Conservation (phyloP, 2,113 vertebrate species). For the Vimba vimba region DNA sequence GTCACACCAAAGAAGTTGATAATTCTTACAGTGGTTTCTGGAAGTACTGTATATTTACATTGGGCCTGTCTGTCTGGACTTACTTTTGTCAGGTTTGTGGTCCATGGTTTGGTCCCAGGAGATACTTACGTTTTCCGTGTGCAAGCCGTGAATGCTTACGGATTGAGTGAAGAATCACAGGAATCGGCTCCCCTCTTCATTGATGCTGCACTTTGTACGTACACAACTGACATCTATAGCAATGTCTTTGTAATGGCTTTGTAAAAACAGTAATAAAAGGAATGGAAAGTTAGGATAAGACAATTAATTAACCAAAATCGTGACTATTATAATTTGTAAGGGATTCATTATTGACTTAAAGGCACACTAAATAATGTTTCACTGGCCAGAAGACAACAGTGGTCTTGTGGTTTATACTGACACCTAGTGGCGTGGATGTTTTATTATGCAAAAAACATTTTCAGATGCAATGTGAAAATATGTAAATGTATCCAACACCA, state of each 20-base stretch:
- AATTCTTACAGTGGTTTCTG: background rate
- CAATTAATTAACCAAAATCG: background rate
- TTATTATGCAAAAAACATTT: background rate
- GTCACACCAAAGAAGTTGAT: background rate
- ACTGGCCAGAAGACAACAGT: background rate
- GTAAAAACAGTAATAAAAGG: background rate
- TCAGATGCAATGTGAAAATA: background rate
- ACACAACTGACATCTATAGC: background rate
- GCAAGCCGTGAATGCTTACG: slow-evolving; percentile 89
- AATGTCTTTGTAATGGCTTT: background rate
- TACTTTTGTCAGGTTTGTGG: slow-evolving; percentile 85
- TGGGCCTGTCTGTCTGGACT: background rate
- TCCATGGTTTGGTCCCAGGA: slow-evolving; percentile 88
- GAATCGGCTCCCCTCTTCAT: slow-evolving; percentile 87
- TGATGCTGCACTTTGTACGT: slow-evolving; percentile 91
- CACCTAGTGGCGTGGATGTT: background rate
- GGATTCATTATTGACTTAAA: background rate
- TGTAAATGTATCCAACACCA: background rate
- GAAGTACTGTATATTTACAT: background rate
- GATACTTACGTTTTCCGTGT: slow-evolving; percentile 92
- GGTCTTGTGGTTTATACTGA: background rate
- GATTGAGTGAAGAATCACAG: slow-evolving; percentile 91
- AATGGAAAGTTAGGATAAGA: background rate
- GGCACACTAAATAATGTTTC: background rate
- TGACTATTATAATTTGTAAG: background rate